Evolutionary conservation across 1,140 invertebrate species (phyloP), one percentile per base, ranked within the genome.

Genomic region (Dendrolimus kikuchii): DNA sequence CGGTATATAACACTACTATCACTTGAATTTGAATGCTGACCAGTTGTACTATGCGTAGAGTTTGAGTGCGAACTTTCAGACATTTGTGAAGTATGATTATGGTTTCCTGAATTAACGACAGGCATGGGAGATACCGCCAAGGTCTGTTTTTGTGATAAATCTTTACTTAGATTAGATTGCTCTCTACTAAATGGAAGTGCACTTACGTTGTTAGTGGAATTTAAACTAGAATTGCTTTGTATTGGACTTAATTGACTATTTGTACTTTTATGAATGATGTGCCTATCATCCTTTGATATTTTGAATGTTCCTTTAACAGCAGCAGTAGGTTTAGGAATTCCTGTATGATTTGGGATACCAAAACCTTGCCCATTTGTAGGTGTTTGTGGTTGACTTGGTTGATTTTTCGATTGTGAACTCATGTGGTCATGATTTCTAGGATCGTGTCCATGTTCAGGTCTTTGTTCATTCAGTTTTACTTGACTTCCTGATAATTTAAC

Each of bases 301-400:
- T 94, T 94, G 42, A 91, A 91, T 4, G 93, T 95, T 62, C 95
- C 95, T 89, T 96, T 97, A 4, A 97, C 94, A 54, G 95, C 93
- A 7, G 95, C 94, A 9, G 94, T 96, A 5, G 95, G 95, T 85
- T 97, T 97, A 2, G 95, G 95, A 68, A 97, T 94, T 8, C 93
- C 93, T 6, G 93, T 95, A 5, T 80, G 77, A 62, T 77, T 80
- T 62, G 74, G 80, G 36, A 70, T 63, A 37, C 76, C 66, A 51
- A 72, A 53, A 47, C 66, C 70, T 62, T 76, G 77, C 5, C 68
- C 73, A 47, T 66, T 67, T 5, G 70, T 59, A 10, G 71, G 65
- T 40, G 71, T 70, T 51, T 72, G 70, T n/a, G 55, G 60, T 57
- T 77, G 72, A 61, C 59, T 82, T 45, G 60, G 7, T 56, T 69